These are phyloP conservation scores for Campaea margaritaria DNA, from an alignment of 2,888 invertebrate species.

Conservation along the genomic window DNA sequence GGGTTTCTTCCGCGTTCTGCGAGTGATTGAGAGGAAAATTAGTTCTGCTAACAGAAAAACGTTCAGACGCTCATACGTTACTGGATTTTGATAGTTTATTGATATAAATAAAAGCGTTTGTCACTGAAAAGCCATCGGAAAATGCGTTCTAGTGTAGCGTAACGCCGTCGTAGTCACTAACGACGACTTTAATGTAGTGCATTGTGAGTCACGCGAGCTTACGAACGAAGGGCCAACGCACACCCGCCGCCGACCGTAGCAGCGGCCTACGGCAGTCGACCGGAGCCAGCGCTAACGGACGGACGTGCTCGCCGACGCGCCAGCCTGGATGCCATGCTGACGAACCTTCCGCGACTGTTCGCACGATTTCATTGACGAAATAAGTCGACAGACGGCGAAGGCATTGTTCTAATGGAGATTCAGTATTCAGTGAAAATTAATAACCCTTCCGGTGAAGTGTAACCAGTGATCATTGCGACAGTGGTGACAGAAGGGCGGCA, in stretches of 20 bases:
- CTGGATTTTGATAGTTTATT: background rate
- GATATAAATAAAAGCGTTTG: slow-evolving; percentile 39
- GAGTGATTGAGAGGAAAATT: slow-evolving; percentile 39
- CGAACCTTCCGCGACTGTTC: slow-evolving; percentile 60
- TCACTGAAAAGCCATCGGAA: slow-evolving; percentile 7
- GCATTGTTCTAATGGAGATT: slow-evolving; percentile 30
- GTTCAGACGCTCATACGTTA: background rate
- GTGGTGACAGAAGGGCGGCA: slow-evolving; percentile 61
- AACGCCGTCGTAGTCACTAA: slow-evolving; percentile 39
- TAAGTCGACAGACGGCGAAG: slow-evolving; percentile 48
- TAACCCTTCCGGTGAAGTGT: slow-evolving; percentile 61
- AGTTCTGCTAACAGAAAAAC: slow-evolving; percentile 17
- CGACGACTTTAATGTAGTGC: slow-evolving; percentile 17
- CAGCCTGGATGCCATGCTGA: slow-evolving; percentile 47
- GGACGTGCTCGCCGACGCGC: slow-evolving; percentile 57
- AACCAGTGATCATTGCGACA: slow-evolving; percentile 63
- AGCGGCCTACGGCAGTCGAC: slow-evolving; percentile 33
- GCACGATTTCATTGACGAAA: slow-evolving; percentile 65
- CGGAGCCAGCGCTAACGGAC: slow-evolving; percentile 43
- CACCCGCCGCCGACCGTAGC: slow-evolving; percentile 68
- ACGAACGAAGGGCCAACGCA: slow-evolving; percentile 60
- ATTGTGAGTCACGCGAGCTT: slow-evolving; percentile 61
- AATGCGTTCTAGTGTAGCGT: slow-evolving; percentile 23
- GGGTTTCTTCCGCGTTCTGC: slow-evolving; percentile 42
- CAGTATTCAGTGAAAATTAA: slow-evolving; percentile 8